Base-by-base conservation (phyloP, 1,140 invertebrate genomes). In the Dreissena rostriformis region DNA sequence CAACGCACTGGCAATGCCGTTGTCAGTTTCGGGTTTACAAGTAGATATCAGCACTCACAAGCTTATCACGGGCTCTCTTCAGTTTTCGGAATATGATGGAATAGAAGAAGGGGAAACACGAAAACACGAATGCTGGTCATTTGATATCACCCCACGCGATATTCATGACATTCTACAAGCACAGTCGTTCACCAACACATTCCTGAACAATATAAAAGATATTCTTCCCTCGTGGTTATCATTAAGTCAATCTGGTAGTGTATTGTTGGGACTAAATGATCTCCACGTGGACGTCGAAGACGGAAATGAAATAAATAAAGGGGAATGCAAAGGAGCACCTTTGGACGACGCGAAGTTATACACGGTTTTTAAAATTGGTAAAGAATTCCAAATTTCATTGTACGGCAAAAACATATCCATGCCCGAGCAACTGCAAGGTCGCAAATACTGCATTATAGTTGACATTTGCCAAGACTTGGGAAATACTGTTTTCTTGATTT, bases 381-480 rank as follows among this genome's bases (percentile, higher is more conserved):
- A 66, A 22, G 24, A n/a, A 8, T 81, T 81, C 24, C 22, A 8
- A 28, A 49, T 81, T 5, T 57, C 28, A 17, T 19, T 81, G 7
- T 29, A 55, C 22, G 68, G 78, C 11, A 15, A 72, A 15, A 15
- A 14, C 29, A 49, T 81, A 28, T 49, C 52, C 5, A 28, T 81
- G 26, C 28, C 65, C 24, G 15, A 39, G 19, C 65, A 49, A 0
- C 0, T 71, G 17, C 49, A 72, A 15, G 10, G n/a, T 15, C 22
- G 28, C 0, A 7, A 81, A 29, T 81, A 71, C 24, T 81, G 78
- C 49, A 19, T 81, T 11, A 81, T 81, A n/a, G 2, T 55, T 39
- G 78, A 81, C 28, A 52, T 71, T 55, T 71, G 67, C 28, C 53
- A 71, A n/a, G 28, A 57, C 14, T 29, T 24, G 53, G 78, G 29